Evolutionary conservation across 2,113 vertebrate genomes (phyloP).

Genomic region (Oncorhynchus clarkii): DNA sequence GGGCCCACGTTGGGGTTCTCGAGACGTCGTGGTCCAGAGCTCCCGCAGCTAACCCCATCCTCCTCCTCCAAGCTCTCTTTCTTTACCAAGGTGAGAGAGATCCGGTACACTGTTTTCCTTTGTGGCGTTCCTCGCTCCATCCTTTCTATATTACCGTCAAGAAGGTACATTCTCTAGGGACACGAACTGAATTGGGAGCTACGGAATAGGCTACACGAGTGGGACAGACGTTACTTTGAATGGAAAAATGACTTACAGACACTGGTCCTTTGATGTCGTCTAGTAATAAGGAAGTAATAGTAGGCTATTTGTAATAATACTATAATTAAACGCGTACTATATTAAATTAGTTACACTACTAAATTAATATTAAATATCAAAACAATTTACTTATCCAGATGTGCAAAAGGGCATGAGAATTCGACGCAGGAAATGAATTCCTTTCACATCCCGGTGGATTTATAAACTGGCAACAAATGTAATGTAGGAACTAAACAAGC

Average conservation of each 20-base stretch:
- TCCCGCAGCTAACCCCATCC: constrained; percentile 24
- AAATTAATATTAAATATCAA: background rate
- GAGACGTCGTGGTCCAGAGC: constrained; percentile 10
- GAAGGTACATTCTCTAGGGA: constrained; percentile 78
- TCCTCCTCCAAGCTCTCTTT: constrained; percentile 78
- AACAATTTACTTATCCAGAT: constrained; percentile 38
- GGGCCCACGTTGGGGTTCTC: constrained; percentile 53
- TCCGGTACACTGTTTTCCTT: constrained; percentile 87
- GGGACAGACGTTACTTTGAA: background rate
- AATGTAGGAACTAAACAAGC: background rate
- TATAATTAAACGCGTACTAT: background rate
- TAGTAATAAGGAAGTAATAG: background rate
- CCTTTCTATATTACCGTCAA: constrained; percentile 76
- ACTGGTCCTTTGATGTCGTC: background rate
- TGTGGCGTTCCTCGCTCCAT: constrained; percentile 82
- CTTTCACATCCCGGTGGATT: constrained; percentile 37
- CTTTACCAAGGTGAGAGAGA: constrained; percentile 92
- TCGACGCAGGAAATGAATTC: constrained; percentile 43
- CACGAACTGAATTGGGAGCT: background rate
- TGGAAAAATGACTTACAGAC: background rate
- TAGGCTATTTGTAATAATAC: background rate
- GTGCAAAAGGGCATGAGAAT: constrained; percentile 30
- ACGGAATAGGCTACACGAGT: constrained; percentile 5
- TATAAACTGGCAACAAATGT: constrained; percentile 14
- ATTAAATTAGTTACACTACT: background rate